phyloP scores from a whole-genome alignment of 1,140 invertebrate genomes.

The Calliopsis andreniformis region DNA sequence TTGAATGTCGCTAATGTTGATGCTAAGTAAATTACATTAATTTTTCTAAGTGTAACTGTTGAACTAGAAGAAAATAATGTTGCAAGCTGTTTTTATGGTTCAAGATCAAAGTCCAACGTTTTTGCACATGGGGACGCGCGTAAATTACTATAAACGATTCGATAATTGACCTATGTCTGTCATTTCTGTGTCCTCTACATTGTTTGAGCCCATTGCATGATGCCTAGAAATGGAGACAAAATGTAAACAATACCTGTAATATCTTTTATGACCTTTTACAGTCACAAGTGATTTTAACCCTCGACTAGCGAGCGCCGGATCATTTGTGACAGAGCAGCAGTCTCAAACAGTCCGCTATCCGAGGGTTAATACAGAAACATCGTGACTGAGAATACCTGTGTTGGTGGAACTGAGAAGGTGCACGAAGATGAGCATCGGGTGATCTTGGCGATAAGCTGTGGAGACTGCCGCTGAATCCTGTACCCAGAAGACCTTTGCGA shows the following conservation, averaged over 20 bases:
- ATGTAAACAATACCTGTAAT: too few relatives aligned
- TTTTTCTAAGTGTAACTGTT: constrained; percentile 65
- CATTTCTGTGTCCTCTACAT: constrained; percentile 77
- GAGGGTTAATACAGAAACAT: too few relatives aligned
- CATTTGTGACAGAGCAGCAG: too few relatives aligned
- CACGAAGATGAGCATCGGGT: constrained; percentile 65
- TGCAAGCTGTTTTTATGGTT: constrained; percentile 7
- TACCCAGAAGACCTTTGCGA: constrained; percentile 81
- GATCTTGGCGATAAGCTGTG: constrained; percentile 72
- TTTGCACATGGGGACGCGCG: constrained; percentile 2
- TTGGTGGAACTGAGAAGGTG: constrained; percentile 71
- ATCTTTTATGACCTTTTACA: too few relatives aligned
- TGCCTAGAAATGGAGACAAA: constrained; percentile 71
- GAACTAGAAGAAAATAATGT: constrained; percentile 32
- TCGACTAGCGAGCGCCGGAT: too few relatives aligned
- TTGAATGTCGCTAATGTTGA: too few relatives aligned
- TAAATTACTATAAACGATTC: constrained; percentile 71
- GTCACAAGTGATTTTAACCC: too few relatives aligned
- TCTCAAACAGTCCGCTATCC: too few relatives aligned
- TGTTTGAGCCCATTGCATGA: constrained; percentile 70
- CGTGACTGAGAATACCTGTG: constrained; percentile 56
- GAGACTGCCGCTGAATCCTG: constrained; percentile 66
- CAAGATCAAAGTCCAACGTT: constrained; percentile 38
- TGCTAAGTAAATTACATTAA: constrained; percentile 44
- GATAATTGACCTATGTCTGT: constrained; percentile 73